Evolutionary conservation across 2,797 vertebrate genomes (phyloP).

Genomic region (Eospalax fontanierii): DNA sequence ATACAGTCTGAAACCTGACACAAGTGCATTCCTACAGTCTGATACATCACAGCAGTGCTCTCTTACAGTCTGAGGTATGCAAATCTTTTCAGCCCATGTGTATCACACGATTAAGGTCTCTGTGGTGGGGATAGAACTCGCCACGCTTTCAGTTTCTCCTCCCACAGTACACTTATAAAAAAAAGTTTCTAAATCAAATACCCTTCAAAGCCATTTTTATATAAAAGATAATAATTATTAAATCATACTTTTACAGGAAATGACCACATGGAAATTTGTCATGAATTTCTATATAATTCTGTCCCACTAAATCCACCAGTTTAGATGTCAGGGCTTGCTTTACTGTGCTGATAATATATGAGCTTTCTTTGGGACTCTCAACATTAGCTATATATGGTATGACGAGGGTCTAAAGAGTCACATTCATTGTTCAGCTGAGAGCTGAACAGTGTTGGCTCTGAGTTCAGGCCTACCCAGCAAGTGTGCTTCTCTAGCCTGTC

Average conservation of each 20-base stretch:
- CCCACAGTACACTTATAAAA: not conserved
- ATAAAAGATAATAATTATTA: not conserved
- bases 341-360: not conserved
- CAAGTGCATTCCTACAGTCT: too few species aligned
- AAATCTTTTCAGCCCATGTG: too few species aligned
- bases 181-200: not conserved
- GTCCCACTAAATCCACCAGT: not conserved
- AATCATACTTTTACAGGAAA: not conserved
- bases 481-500: not conserved
- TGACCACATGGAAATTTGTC: slow-evolving; percentile 28
- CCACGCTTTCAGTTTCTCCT: not conserved
- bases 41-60: too few species aligned
- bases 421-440: not conserved
- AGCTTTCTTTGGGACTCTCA: not conserved
- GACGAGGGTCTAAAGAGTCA: not conserved
- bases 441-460: not conserved
- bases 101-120: too few species aligned
- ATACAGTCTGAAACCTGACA: too few species aligned
- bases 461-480: not conserved
- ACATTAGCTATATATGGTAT: not conserved
- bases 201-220: slow-evolving; percentile 2
- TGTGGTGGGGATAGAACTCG: too few species aligned
- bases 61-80: too few species aligned
- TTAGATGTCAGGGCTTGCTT: not conserved
- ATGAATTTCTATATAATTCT: slow-evolving; percentile 17